Evolutionary conservation across 2,797 vertebrate species (phyloP), one percentile per base, ranked within the genome.

Genomic region (Falco rusticolus): DNA sequence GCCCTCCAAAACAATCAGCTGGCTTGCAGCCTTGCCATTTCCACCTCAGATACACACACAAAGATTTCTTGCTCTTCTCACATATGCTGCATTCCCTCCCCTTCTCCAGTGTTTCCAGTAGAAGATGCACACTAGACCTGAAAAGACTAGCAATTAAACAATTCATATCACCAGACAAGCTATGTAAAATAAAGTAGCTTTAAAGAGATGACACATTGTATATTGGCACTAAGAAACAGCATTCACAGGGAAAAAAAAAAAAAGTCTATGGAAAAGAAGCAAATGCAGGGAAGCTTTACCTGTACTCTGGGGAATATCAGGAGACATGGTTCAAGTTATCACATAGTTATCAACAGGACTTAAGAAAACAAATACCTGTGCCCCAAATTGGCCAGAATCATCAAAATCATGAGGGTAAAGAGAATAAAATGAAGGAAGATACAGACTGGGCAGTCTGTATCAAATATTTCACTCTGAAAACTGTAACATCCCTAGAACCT

Each of bases 371-470:
- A 90, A 87, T 13, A 72, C 4, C 4, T 51, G 19, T 4, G 24
- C 37, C 24, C 20, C 16, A 26, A 45, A 87, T 29, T 59, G 63
- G 12, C 13, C 59, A 72, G 63, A 89, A 71, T 84, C 47, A 86
- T 77, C 17, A 83, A 79, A 96, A 97, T 75, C 5, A 7, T 63
- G 78, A 96, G 43, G 28, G 31, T 31, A 60, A 93, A 74, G 75
- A 86, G 13, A 92, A 89, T 59, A 71, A 94, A 96, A 81, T 69
- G 16, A 89, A 9, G 6, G 17, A 87, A 87, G 87, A 87, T 20
- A 60, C 11, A 91, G n/a, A 87, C 12, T 66, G 54, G 54, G 10
- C 3, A 57, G 28, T 56, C 41, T 87, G 4, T 66, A 64, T 75
- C 31, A 31, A 24, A 86, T 37, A 60, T 37, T 91, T 91, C 41